Base-by-base conservation (phyloP, 2,797 vertebrate species). In the Spinibarbus caldwelli region DNA sequence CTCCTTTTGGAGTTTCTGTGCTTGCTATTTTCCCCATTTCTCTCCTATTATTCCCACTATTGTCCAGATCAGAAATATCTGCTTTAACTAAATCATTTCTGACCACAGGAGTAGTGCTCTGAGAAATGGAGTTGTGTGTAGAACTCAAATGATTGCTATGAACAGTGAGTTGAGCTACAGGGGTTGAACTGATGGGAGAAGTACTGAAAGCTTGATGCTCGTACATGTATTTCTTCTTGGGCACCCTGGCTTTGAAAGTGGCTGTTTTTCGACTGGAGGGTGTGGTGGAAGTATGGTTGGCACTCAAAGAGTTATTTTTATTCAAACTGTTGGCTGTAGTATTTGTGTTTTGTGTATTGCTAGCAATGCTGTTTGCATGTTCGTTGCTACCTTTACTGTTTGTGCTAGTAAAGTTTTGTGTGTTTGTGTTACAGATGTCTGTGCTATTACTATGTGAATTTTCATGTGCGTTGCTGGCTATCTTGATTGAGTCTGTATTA, bases 221-320 rank as follows among this genome's bases (percentile, higher is more conserved):
- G 76, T 95, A 97, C 5, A 95, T 95, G 84, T 96, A 95, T 89
- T 97, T 95, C 85, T 93, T 95, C 90, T 97, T 97, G 84, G 97
- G 97, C 0, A 96, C 93, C 21, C 96, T 95, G 23, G 97, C 95
- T 92, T 98, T 98, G 87, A 98, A 98, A 1, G 97, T 97, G 91
- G 97, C 97, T 0, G 97, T 98, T 93, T 97, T 97, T 72, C 97
- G 94, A 86, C 96, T 98, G 15, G 96, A 95, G 77, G 92, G 93
- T 31, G 95, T 95, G 89, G 89, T 86, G 43, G 93, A 92, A 88
- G 85, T 93, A 89, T 93, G 93, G 87, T 88, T 93, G 83, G 91
- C 80, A 87, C 49, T 81, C 88, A 70, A 62, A 45, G 87, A 71
- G 88, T 87, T 84, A 90, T 29, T 87, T 90, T 86, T 78, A 90